A percentile compares a stretch with the other conserved stretches of the same genome.
These are phyloP conservation scores for Lepas anatifera DNA, from an alignment of 2,888 invertebrate species.

Conservation along the genomic window DNA sequence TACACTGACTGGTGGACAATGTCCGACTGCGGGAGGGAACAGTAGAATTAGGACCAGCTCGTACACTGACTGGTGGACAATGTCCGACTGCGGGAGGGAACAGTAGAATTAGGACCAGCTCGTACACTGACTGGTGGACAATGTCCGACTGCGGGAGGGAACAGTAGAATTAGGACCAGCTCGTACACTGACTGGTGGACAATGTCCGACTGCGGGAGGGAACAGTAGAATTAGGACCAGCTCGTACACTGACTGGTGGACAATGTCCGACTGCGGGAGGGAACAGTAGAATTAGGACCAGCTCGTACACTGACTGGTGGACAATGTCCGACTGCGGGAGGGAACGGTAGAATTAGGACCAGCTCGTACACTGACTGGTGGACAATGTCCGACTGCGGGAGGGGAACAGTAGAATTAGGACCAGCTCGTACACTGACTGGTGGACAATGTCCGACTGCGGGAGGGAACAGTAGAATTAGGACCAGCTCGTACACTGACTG, in stretches of 20 bases:
- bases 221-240: too few species aligned
- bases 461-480: too few species aligned
- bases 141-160: constrained; percentile 99
- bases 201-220: constrained; percentile 97
- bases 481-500: constrained; percentile 98
- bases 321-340: constrained; percentile 98
- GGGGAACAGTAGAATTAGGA: too few species aligned
- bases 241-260: constrained; percentile 98
- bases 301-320: constrained; percentile 96
- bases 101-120: too few species aligned
- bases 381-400: constrained; percentile 97
- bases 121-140: constrained; percentile 98
- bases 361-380: constrained; percentile 98
- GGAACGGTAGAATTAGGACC: too few species aligned
- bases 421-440: constrained; percentile 96
- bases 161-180: too few species aligned
- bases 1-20: constrained; percentile 99
- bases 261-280: constrained; percentile 98
- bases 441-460: constrained; percentile 98
- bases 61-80: constrained; percentile 98
- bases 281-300: too few species aligned
- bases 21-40: constrained; percentile 97
- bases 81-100: constrained; percentile 98
- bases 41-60: constrained; percentile 97
- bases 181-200: constrained; percentile 99